Conservation (phyloP, 2,113 vertebrate species). For the Meles meles region DNA sequence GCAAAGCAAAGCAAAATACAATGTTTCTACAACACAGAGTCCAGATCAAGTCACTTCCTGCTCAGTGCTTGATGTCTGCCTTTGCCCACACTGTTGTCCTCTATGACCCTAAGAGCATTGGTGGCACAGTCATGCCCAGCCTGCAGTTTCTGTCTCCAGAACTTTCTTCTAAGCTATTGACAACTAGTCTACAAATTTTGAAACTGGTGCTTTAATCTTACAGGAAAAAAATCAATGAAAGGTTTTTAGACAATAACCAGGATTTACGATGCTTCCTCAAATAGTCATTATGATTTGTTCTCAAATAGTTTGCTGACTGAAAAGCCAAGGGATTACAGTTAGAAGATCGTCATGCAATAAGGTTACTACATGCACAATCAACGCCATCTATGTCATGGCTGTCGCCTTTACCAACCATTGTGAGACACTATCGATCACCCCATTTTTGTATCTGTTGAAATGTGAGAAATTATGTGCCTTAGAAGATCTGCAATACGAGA, state of each 20-base stretch:
- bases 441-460: neutral
- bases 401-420: neutral
- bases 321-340: neutral
- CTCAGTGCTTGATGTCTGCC: fast-evolving
- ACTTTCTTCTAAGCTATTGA: neutral
- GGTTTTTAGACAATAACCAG: conserved; percentile 18
- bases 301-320: neutral
- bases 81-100: too few species aligned
- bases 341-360: neutral
- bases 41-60: neutral
- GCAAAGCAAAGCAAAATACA: neutral
- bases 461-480: neutral
- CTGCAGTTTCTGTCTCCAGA: neutral
- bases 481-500: neutral
- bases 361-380: neutral
- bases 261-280: neutral
- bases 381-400: neutral
- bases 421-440: neutral
- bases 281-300: neutral
- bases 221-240: conserved; percentile 44
- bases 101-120: fast-evolving
- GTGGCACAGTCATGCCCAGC: neutral
- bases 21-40: neutral
- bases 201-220: conserved; percentile 39
- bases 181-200: neutral